A percentile compares a stretch with the other conserved stretches of the same genome.
Conservation (phyloP, 1,140 invertebrate genomes). For the Stratiolaelaps scimitus region DNA sequence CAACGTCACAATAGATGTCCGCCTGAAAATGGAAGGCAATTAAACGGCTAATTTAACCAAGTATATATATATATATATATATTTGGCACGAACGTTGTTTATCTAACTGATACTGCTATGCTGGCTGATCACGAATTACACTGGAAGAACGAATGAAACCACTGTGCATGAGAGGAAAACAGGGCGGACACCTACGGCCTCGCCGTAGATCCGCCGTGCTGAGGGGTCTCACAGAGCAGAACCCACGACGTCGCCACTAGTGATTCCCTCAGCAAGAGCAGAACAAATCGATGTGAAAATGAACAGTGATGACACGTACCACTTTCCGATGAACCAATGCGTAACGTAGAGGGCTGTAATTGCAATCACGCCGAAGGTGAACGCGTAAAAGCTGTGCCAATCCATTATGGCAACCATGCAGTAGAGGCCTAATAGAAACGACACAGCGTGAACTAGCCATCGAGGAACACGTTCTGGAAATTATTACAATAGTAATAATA, state of each 20-base stretch:
- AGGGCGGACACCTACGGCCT: too few relatives aligned
- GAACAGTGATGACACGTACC: neutral
- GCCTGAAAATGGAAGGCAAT: too few relatives aligned
- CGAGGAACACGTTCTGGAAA: neutral
- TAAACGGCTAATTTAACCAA: too few relatives aligned
- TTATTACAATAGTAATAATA: neutral
- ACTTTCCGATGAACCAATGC: neutral
- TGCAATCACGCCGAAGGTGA: neutral
- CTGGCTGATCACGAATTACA: neutral
- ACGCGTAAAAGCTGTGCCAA: slow-evolving; percentile 22
- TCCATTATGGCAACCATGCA: slow-evolving; percentile 24
- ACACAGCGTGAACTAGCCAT: neutral
- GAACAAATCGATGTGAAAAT: too few relatives aligned
- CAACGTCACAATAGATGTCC: neutral
- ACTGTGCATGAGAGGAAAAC: too few relatives aligned
- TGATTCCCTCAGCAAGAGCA: too few relatives aligned
- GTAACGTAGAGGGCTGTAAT: slow-evolving; percentile 18
- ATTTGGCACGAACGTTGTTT: too few relatives aligned
- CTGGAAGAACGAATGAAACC: too few relatives aligned
- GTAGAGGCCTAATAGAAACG: slow-evolving; percentile 1
- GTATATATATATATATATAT: too few relatives aligned
- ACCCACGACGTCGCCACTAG: too few relatives aligned
- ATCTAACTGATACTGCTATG: neutral
- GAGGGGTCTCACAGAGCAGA: too few relatives aligned
- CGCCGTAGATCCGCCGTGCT: too few relatives aligned